These are phyloP conservation scores for Mustela nigripes DNA, from an alignment of 2,113 vertebrate genomes.

Conservation along the genomic window DNA sequence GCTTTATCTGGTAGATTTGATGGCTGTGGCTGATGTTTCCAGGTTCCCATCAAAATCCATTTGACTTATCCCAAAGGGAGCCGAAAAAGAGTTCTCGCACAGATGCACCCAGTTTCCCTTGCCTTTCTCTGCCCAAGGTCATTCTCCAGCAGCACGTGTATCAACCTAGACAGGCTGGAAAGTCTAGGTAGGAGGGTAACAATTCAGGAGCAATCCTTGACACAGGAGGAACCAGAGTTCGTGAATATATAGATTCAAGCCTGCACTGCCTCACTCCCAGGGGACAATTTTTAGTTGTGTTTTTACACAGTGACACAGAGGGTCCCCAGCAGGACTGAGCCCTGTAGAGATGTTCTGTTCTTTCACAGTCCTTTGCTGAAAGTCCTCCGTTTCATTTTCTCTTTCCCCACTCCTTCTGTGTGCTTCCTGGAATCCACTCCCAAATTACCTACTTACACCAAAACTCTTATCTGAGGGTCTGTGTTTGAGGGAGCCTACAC, in stretches of 20 bases:
- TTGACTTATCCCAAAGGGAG: not conserved
- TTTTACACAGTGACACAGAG: not conserved
- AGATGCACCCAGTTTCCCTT: not conserved
- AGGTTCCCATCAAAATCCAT: not conserved
- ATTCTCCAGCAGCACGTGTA: not conserved
- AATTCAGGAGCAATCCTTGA: not conserved
- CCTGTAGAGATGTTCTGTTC: not conserved
- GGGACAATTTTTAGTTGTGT: not conserved
- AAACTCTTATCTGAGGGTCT: slow-evolving; percentile 22
- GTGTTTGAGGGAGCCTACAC: not conserved
- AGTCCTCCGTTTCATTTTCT: not conserved
- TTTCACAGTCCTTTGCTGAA: not conserved
- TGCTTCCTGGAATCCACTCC: not conserved
- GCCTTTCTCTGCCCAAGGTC: not conserved
- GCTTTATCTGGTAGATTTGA: not conserved
- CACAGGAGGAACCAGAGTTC: not conserved
- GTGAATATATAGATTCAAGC: not conserved
- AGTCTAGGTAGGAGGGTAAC: not conserved
- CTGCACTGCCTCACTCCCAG: not conserved
- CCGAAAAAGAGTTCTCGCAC: not conserved
- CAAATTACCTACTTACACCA: not conserved
- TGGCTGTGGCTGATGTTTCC: not conserved
- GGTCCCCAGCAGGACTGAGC: not conserved
- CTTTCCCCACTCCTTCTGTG: not conserved
- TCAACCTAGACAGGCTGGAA: not conserved